phyloP scores from a whole-genome alignment of 2,797 vertebrate genomes.

The Helicolenus hilgendorfi region DNA sequence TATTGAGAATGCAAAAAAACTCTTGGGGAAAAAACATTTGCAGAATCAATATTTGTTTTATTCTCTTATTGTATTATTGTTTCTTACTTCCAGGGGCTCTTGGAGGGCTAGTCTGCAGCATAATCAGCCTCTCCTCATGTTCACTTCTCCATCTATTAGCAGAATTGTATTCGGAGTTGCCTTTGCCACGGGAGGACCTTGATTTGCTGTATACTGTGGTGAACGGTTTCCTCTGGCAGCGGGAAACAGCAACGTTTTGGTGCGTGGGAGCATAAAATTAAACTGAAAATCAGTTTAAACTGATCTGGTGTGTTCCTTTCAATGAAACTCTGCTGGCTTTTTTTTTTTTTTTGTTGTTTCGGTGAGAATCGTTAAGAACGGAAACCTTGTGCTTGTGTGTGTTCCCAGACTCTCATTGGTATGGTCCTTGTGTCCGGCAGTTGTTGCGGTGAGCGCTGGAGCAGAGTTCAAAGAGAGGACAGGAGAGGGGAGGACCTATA shows the following conservation, averaged over 20 bases:
- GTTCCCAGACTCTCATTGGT: constrained; percentile 60
- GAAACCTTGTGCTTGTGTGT: not conserved
- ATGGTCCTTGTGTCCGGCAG: constrained; percentile 66
- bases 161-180: not conserved
- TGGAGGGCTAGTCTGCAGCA: not conserved
- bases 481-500: constrained; percentile 55
- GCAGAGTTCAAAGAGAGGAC: constrained; percentile 88
- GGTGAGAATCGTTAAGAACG: not conserved
- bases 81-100: constrained; percentile 10
- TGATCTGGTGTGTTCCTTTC: not conserved
- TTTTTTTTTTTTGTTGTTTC: not conserved
- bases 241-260: constrained; percentile 21
- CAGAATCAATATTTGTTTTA: not conserved
- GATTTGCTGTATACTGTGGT: constrained; percentile 10
- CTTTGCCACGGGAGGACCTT: constrained; percentile 7
- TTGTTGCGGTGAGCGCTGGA: constrained; percentile 56
- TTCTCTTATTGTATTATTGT: not conserved
- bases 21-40: not conserved
- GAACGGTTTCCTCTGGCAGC: constrained; percentile 23
- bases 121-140: constrained; percentile 25
- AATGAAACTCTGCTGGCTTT: not conserved
- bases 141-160: constrained; percentile 25
- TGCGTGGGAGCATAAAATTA: constrained; percentile 30
- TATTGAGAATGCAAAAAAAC: not conserved
- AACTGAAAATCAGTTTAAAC: constrained; percentile 38